phyloP scores from a whole-genome alignment of 2,113 vertebrate genomes.

The Cyphomyrus discorhynchus region DNA sequence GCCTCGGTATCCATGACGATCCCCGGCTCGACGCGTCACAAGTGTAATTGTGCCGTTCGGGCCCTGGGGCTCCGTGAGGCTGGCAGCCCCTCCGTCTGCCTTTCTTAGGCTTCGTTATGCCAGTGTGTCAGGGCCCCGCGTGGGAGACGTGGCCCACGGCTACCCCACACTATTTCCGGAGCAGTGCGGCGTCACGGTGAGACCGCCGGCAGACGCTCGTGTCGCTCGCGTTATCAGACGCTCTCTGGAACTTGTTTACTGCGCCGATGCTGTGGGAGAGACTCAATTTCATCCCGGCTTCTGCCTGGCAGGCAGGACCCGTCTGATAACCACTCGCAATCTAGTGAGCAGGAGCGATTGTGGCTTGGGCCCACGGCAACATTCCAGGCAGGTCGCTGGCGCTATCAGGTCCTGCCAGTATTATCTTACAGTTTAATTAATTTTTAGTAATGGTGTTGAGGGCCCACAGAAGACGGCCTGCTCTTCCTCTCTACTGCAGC shows the following conservation, averaged over 20 bases:
- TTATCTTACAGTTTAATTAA: conserved; percentile 2
- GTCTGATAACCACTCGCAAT: not conserved
- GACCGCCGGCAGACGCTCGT: not conserved
- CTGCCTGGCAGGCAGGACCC: not conserved
- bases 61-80: not conserved
- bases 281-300: not conserved
- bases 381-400: not conserved
- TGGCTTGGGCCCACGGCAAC: not conserved
- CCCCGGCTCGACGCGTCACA: not conserved
- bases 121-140: not conserved
- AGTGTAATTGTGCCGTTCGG: not conserved
- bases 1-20: not conserved
- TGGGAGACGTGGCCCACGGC: not conserved
- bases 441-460: conserved; percentile 1
- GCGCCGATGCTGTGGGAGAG: not conserved
- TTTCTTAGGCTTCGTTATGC: not conserved
- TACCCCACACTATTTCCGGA: not conserved
- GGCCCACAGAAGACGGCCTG: not conserved
- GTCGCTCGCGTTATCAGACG: not conserved
- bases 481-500: not conserved
- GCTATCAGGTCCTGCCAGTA: not conserved
- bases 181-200: not conserved
- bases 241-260: not conserved
- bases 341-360: not conserved
- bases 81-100: not conserved